These are phyloP conservation scores for Apodemus speciosus DNA, from an alignment of 2,113 vertebrate species.

Conservation along the genomic window DNA sequence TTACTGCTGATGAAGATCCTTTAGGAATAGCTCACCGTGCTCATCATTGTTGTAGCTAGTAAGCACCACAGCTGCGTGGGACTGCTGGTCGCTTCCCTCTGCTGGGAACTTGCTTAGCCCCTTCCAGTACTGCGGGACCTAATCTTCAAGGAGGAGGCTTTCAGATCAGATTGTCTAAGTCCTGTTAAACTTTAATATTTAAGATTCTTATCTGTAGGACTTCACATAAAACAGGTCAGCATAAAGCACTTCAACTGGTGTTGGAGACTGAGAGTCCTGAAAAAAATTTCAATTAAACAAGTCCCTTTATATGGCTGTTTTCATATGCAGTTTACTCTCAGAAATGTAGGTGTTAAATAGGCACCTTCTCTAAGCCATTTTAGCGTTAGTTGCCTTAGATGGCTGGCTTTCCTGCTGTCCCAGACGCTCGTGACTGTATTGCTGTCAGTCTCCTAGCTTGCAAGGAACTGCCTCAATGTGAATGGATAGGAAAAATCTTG, in stretches of 20 bases:
- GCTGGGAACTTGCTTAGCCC: not conserved
- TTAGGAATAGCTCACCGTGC: not conserved
- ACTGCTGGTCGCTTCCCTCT: not conserved
- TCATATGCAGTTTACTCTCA: slow-evolving; percentile 19
- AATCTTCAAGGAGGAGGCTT: not conserved
- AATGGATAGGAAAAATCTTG: no score
- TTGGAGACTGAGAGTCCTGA: slow-evolving; percentile 2
- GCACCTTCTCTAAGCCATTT: not conserved
- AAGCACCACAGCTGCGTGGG: not conserved
- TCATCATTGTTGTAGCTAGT: not conserved
- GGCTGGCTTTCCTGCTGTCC: not conserved
- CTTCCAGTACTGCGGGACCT: not conserved
- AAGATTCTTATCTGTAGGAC: slow-evolving; percentile 1
- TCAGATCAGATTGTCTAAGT: not conserved
- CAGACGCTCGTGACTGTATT: not conserved
- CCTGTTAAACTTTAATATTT: slow-evolving; percentile 16
- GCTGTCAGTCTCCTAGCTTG: not conserved
- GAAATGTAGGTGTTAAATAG: slow-evolving; percentile 36
- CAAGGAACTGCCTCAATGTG: not conserved
- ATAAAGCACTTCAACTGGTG: not conserved
- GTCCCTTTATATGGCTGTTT: slow-evolving; percentile 10
- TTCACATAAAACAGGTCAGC: not conserved
- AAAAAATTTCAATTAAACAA: slow-evolving; percentile 29
- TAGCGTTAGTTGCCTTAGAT: not conserved
- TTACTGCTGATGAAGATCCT: not conserved